Evolutionary conservation across 2,113 vertebrate species (phyloP).

Genomic region (Rhadina sibilatrix): DNA sequence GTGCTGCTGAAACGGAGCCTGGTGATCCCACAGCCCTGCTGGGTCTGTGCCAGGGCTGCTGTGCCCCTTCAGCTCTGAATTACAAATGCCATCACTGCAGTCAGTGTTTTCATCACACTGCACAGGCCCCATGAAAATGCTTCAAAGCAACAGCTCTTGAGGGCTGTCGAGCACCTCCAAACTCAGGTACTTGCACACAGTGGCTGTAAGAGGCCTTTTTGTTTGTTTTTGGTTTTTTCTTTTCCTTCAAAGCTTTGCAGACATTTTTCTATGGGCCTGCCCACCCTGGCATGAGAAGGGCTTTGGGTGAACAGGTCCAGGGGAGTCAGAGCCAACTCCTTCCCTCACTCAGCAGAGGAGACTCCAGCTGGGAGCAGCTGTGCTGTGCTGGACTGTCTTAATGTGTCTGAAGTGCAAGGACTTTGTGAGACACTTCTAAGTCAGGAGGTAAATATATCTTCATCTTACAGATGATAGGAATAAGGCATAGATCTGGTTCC

Average conservation of each 20-base stretch:
- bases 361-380: background rate
- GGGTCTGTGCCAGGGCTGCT: background rate
- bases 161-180: background rate
- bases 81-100: accelerated
- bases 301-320: background rate
- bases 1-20: background rate
- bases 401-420: background rate
- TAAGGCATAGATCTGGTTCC: background rate
- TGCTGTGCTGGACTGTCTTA: background rate
- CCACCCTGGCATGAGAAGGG: background rate
- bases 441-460: background rate
- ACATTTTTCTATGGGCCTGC: background rate
- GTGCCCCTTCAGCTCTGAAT: background rate
- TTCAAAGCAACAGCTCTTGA: background rate
- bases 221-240: background rate
- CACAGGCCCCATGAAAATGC: accelerated
- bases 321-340: background rate
- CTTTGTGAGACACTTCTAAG: background rate
- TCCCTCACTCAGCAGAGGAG: background rate
- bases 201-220: background rate
- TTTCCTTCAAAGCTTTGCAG: background rate
- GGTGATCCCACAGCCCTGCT: background rate
- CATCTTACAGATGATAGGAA: background rate
- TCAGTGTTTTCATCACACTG: accelerated
- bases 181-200: background rate